These are phyloP conservation scores for Thunnus thynnus DNA, from an alignment of 2,113 vertebrate species.

Conservation along the genomic window DNA sequence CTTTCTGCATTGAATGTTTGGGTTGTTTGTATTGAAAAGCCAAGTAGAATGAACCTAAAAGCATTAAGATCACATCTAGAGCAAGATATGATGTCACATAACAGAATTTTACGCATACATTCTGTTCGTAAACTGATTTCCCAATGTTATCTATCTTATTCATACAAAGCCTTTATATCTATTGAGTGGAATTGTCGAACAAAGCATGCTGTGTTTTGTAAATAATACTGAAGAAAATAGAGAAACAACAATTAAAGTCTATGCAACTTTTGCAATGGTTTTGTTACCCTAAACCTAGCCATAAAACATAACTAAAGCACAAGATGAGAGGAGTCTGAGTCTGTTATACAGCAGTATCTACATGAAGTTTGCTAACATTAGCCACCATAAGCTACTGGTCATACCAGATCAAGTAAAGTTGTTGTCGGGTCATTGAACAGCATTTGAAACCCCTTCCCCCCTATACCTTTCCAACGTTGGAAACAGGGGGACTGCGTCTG, in stretches of 20 bases:
- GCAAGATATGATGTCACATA: neutral
- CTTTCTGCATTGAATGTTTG: neutral
- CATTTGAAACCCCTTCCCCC: too few species aligned
- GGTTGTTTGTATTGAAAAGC: neutral
- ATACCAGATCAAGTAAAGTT: neutral
- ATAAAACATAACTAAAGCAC: too few species aligned
- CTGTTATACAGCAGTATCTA: neutral
- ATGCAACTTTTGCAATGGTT: neutral
- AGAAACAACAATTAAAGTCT: neutral
- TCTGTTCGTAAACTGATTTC: neutral
- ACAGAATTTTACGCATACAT: neutral
- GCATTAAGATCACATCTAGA: neutral
- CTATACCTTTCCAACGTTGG: too few species aligned
- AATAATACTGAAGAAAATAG: neutral
- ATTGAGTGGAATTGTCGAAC: neutral
- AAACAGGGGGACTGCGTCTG: too few species aligned
- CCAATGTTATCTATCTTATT: too few species aligned
- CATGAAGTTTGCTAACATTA: neutral
- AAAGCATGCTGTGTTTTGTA: neutral
- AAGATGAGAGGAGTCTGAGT: too few species aligned
- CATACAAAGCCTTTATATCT: too few species aligned
- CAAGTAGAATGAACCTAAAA: neutral
- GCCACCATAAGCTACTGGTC: neutral
- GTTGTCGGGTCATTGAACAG: too few species aligned
- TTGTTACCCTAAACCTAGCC: too few species aligned